These are phyloP conservation scores for Emydoidea blandingii DNA, from an alignment of 2,797 vertebrate genomes.

Conservation along the genomic window DNA sequence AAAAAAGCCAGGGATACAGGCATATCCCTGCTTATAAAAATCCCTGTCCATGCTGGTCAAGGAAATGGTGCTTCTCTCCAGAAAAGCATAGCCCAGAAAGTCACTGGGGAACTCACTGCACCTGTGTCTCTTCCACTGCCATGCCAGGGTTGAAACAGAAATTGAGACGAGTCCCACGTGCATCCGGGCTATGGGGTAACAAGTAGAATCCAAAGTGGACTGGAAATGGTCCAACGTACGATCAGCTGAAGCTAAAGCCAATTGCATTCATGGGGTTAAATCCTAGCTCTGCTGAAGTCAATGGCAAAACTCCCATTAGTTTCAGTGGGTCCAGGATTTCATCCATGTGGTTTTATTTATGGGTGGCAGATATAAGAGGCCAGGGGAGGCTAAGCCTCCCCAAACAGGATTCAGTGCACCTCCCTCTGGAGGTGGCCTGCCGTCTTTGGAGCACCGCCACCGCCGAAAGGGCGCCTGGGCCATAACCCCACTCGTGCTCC, in stretches of 20 bases:
- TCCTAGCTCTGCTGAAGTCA: fast-evolving
- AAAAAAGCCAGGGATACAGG: fast-evolving
- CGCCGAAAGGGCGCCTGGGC: too few species aligned
- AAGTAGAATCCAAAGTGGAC: background rate
- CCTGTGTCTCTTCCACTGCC: background rate
- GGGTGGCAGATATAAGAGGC: too few species aligned
- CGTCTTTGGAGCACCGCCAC: too few species aligned
- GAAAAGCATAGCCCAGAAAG: background rate
- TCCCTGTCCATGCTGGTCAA: fast-evolving
- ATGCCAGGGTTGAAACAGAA: background rate
- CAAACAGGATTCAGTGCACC: too few species aligned
- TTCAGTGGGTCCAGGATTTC: background rate
- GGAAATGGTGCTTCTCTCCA: background rate
- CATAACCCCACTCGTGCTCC: too few species aligned
- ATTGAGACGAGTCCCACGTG: background rate
- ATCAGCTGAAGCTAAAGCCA: background rate
- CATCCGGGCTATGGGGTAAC: background rate
- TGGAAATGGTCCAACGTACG: background rate
- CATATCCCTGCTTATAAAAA: fast-evolving
- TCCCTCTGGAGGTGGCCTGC: too few species aligned
- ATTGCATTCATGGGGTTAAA: background rate
- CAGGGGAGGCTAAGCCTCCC: too few species aligned
- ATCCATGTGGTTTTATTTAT: background rate
- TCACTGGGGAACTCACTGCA: background rate
- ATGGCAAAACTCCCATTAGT: background rate